Evolutionary conservation across 30 jellyfish, hydroid and myxozoan genomes (phyloP).

Genomic region (Aurelia sp.): DNA sequence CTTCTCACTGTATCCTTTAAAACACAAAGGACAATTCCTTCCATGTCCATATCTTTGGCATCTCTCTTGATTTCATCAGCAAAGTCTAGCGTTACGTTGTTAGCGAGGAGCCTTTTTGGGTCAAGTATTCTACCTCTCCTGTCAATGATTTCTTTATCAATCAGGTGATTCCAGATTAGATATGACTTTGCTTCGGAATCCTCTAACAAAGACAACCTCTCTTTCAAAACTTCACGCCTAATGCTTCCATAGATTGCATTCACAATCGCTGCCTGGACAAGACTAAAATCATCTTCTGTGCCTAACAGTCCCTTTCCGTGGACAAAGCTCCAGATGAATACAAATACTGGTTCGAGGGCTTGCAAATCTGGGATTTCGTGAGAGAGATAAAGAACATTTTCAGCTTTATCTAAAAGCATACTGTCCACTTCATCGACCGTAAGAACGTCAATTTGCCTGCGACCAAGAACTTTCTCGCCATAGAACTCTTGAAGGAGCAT

Average conservation of each 20-base stretch:
- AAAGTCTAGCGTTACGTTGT: not conserved
- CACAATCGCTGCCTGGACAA: not conserved
- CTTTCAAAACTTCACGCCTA: conserved; percentile 1
- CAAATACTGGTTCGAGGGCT: conserved; percentile 11
- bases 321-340: conserved; percentile 42
- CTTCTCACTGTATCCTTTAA: not conserved
- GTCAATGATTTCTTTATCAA: conserved; percentile 22
- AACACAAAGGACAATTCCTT: not conserved
- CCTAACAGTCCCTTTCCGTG: conserved; percentile 38
- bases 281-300: not conserved
- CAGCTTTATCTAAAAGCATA: conserved; percentile 57
- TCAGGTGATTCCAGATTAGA: conserved; percentile 6
- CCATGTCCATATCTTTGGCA: not conserved
- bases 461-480: conserved; percentile 1
- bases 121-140: not conserved
- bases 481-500: conserved; percentile 29
- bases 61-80: not conserved
- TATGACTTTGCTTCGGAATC: not conserved
- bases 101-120: not conserved
- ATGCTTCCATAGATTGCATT: conserved; percentile 10
- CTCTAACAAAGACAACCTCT: not conserved
- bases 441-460: conserved; percentile 10
- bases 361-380: conserved; percentile 42
- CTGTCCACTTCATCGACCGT: conserved; percentile 57
- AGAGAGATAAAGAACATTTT: conserved; percentile 35